Evolutionary conservation across 2,797 vertebrate genomes (phyloP).

Genomic region (Coilia nasus): DNA sequence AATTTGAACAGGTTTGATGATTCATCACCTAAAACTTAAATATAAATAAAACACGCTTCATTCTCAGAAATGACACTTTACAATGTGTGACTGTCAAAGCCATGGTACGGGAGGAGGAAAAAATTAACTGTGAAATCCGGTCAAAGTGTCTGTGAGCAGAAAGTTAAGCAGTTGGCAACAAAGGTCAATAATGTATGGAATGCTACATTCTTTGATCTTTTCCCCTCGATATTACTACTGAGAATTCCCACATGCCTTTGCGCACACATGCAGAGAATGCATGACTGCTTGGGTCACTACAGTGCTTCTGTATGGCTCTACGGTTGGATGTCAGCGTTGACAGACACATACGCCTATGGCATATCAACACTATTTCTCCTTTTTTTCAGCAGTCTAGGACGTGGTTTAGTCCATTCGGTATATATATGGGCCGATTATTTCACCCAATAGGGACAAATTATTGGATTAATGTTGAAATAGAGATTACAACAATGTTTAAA

Average conservation of each 20-base stretch:
- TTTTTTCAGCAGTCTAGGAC: not conserved
- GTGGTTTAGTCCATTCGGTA: too few relatives aligned
- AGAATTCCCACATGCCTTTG: not conserved
- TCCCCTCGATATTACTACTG: not conserved
- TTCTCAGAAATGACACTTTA: not conserved
- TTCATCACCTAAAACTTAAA: not conserved
- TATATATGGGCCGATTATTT: not conserved
- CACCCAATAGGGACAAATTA: too few relatives aligned
- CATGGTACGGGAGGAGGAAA: not conserved
- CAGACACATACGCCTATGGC: not conserved
- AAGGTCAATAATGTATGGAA: not conserved
- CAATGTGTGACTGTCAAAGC: not conserved
- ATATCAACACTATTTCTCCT: not conserved
- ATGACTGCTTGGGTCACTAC: constrained; percentile 7
- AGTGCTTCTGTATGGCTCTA: not conserved
- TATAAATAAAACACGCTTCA: not conserved
- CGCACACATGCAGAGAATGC: not conserved
- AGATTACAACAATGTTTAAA: too few relatives aligned
- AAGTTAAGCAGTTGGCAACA: not conserved
- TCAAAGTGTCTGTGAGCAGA: constrained; percentile 5
- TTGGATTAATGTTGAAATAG: too few relatives aligned
- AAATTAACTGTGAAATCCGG: not conserved
- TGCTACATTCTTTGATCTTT: not conserved
- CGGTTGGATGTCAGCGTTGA: not conserved
- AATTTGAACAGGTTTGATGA: not conserved